Percentiles rank a stretch among this genome's conserved stretches.
These are phyloP conservation scores for Myotis davidii DNA, from an alignment of 2,113 vertebrate genomes.

Conservation along the genomic window DNA sequence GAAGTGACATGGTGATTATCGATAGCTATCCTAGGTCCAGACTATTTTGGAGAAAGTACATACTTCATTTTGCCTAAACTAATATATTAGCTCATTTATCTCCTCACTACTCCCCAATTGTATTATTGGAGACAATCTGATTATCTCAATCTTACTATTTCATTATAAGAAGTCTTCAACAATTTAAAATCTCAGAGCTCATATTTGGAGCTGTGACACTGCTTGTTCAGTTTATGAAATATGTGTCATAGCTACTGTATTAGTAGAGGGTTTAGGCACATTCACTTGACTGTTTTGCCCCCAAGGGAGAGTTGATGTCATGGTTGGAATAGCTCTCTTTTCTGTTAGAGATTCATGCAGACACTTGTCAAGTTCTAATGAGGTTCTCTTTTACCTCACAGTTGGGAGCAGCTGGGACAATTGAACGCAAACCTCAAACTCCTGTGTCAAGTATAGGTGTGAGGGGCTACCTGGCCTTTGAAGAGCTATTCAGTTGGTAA, in stretches of 20 bases:
- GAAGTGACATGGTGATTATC: conserved; percentile 1
- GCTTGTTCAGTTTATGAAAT: not conserved
- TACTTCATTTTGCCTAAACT: conserved; percentile 3
- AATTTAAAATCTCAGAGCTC: conserved; percentile 13
- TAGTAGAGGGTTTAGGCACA: not conserved
- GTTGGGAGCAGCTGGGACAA: not conserved
- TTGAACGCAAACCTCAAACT: not conserved
- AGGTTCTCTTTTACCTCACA: not conserved
- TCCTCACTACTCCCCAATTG: not conserved
- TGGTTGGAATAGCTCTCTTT: not conserved
- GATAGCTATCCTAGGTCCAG: not conserved
- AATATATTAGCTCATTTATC: not conserved
- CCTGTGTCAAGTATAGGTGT: not conserved
- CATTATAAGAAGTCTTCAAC: not conserved
- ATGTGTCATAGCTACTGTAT: not conserved
- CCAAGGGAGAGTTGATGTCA: not conserved
- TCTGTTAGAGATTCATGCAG: conserved; percentile 7
- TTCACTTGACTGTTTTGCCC: conserved; percentile 1
- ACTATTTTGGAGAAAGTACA: not conserved
- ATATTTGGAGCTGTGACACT: not conserved
- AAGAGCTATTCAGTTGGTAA: not conserved
- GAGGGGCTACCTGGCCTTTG: not conserved
- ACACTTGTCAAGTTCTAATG: not conserved
- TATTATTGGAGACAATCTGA: not conserved
- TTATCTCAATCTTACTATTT: not conserved